Evolutionary conservation across 1,140 invertebrate species (phyloP).

Genomic region (Drosophila takahashii): DNA sequence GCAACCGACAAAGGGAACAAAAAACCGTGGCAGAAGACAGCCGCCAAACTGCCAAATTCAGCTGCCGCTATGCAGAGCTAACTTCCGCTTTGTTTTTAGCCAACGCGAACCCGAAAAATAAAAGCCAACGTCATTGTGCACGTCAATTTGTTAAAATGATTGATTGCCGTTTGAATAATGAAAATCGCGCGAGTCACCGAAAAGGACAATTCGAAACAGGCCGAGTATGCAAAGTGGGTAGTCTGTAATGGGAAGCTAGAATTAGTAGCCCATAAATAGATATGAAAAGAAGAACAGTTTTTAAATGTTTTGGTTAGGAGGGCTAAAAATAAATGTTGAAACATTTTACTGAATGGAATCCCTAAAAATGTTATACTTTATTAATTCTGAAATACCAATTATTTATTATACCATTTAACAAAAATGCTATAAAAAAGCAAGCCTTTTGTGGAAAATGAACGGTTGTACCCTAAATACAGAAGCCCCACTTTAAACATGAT

Average conservation of each 20-base stretch:
- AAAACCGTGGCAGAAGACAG: constrained; percentile 51
- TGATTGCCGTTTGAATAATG: constrained; percentile 82
- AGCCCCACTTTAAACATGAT: constrained; percentile 28
- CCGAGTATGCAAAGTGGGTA: constrained; percentile 15
- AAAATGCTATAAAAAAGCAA: too few species aligned
- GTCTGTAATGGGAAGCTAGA: constrained; percentile 6
- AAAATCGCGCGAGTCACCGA: constrained; percentile 71
- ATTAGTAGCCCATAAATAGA: constrained; percentile 5
- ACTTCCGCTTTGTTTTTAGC: constrained; percentile 75
- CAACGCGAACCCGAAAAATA: constrained; percentile 51
- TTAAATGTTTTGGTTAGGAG: too few species aligned
- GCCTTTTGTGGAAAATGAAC: too few species aligned
- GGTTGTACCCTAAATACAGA: too few species aligned
- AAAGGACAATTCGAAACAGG: constrained; percentile 60
- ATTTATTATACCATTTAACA: too few species aligned
- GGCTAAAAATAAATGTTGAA: too few species aligned
- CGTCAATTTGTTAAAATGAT: constrained; percentile 84
- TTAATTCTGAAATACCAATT: too few species aligned
- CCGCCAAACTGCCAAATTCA: constrained; percentile 77
- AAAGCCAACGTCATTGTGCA: constrained; percentile 76
- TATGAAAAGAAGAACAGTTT: background rate
- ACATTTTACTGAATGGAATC: too few species aligned
- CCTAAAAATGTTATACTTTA: too few species aligned
- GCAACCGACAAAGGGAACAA: constrained; percentile 34
- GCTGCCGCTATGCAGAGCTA: constrained; percentile 58